Conservation (phyloP, 2,797 vertebrate species). For the Muraenolepis orangiensis region DNA sequence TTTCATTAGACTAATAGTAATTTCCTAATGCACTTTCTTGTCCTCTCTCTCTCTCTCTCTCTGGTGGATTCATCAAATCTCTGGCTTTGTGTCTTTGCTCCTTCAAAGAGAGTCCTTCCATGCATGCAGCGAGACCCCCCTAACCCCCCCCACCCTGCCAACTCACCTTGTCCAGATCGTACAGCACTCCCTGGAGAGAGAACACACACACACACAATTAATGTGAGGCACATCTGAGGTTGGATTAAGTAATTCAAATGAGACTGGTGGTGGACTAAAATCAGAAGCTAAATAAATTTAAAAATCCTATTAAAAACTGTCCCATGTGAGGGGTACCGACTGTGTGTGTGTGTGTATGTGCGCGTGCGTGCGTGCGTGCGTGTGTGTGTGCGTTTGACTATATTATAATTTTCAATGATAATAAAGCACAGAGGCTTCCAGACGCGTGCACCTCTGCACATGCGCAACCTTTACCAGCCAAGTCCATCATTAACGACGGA, state of each 20-base stretch:
- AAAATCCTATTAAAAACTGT: slow-evolving; percentile 13
- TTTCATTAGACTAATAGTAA: not conserved
- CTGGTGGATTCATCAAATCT: not conserved
- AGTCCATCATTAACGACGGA: not conserved
- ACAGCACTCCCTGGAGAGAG: slow-evolving; percentile 87
- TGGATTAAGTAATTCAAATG: slow-evolving; percentile 26
- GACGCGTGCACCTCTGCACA: not conserved
- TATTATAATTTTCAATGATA: not conserved
- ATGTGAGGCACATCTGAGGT: slow-evolving; percentile 19
- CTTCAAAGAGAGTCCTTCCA: slow-evolving; percentile 23
- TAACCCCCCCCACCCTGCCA: slow-evolving; percentile 18
- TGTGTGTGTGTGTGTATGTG: not conserved
- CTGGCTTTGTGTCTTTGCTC: slow-evolving; percentile 1
- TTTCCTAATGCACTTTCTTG: not conserved
- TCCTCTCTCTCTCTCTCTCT: slow-evolving; percentile 1
- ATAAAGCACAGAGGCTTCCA: not conserved
- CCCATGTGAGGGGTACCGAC: not conserved
- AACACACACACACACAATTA: slow-evolving; percentile 31
- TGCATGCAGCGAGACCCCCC: not conserved
- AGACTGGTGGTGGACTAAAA: slow-evolving; percentile 24
- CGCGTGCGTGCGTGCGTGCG: not conserved
- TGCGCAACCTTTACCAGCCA: not conserved
- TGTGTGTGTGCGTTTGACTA: not conserved
- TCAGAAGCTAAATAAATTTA: slow-evolving; percentile 10
- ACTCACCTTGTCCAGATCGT: slow-evolving; percentile 97